Conservation (phyloP, 2,113 vertebrate genomes). For the Stercorarius parasiticus region DNA sequence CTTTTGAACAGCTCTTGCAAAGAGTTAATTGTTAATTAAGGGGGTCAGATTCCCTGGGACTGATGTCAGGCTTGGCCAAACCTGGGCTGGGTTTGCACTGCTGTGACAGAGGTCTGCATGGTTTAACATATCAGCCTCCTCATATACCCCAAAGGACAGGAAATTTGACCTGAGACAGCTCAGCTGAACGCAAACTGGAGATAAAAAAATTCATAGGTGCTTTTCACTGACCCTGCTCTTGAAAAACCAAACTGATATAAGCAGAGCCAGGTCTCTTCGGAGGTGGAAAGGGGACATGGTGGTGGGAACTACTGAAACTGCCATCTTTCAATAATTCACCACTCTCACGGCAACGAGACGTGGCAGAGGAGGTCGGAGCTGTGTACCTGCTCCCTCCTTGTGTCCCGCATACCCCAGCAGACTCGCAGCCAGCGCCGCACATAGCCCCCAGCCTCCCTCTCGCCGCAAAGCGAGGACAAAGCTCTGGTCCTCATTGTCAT, state of each 20-base stretch:
- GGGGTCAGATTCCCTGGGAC: neutral
- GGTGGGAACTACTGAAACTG: neutral
- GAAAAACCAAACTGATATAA: neutral
- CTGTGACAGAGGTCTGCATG: neutral
- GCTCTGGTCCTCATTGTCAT: neutral
- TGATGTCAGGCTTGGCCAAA: neutral
- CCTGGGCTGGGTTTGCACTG: neutral
- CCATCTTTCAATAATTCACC: neutral
- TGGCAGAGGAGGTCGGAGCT: neutral
- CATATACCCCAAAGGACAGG: neutral
- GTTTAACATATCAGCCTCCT: neutral
- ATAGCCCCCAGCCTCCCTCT: neutral
- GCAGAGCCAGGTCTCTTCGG: neutral
- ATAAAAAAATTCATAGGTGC: neutral
- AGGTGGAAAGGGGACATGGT: neutral
- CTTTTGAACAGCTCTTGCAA: neutral
- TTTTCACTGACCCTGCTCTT: neutral
- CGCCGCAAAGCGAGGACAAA: neutral
- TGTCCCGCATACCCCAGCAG: neutral
- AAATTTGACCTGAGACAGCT: neutral
- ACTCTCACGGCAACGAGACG: neutral
- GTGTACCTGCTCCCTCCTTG: neutral
- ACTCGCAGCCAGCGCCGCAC: accelerated
- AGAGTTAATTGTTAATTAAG: neutral
- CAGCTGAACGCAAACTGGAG: neutral